A percentile compares a stretch with the other conserved stretches of the same genome.
phyloP scores from a whole-genome alignment of 2,888 invertebrate genomes.

The Scaptomyza cyrtandrae region DNA sequence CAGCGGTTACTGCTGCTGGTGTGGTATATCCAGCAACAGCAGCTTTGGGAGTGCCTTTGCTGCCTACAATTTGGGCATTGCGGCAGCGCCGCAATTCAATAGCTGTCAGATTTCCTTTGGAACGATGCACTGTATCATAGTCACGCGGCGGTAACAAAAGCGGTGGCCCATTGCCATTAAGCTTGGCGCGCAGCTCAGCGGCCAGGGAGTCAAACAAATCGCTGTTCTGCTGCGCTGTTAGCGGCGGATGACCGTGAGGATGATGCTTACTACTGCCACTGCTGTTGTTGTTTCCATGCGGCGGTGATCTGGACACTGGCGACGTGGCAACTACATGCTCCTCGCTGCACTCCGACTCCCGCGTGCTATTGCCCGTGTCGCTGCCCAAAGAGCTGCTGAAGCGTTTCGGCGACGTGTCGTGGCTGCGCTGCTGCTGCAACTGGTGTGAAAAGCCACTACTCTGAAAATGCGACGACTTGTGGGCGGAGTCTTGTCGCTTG shows the following conservation, averaged over 20 bases:
- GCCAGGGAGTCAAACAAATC: conserved; percentile 95
- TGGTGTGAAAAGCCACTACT: conserved; percentile 32
- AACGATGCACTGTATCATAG: conserved; percentile 94
- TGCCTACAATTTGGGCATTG: conserved; percentile 84
- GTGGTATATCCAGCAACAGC: background rate
- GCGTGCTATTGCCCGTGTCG: conserved; percentile 89
- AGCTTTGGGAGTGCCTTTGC: conserved; percentile 72
- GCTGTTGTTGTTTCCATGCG: conserved; percentile 31
- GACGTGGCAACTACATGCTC: conserved; percentile 85
- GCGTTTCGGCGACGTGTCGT: conserved; percentile 84
- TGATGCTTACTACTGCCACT: conserved; percentile 36
- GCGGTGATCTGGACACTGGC: conserved; percentile 82
- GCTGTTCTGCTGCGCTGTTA: conserved; percentile 86
- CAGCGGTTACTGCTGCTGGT: conserved; percentile 45
- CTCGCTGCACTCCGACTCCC: conserved; percentile 90
- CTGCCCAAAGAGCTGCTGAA: conserved; percentile 91
- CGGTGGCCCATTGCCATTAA: conserved; percentile 88
- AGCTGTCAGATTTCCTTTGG: conserved; percentile 90
- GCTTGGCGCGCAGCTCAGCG: conserved; percentile 93
- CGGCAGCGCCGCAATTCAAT: conserved; percentile 87
- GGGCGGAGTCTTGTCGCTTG: conserved; percentile 82
- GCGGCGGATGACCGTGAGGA: conserved; percentile 60
- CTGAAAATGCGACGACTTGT: conserved; percentile 87
- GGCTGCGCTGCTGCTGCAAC: conserved; percentile 67
- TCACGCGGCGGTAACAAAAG: conserved; percentile 96